phyloP scores from a whole-genome alignment of 2,797 vertebrate genomes.

The Parauchenoglanis punctatus region DNA sequence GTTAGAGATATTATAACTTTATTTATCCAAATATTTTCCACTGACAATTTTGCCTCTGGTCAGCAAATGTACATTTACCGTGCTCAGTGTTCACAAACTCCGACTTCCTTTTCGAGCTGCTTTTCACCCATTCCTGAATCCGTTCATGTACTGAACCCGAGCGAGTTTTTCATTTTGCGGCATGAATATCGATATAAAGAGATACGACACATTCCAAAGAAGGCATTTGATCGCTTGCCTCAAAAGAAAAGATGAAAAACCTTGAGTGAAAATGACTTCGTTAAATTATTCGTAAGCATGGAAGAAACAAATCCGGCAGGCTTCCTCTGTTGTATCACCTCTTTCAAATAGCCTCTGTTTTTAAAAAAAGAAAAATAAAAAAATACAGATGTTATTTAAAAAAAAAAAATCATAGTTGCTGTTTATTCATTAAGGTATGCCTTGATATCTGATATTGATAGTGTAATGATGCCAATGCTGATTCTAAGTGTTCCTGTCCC shows the following conservation, averaged over 20 bases:
- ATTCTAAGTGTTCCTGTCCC: neutral
- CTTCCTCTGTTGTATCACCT: neutral
- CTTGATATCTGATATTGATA: neutral
- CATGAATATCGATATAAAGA: constrained; percentile 46
- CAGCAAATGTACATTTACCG: neutral
- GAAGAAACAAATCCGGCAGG: neutral
- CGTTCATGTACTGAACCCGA: neutral
- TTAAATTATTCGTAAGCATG: neutral
- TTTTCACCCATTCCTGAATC: constrained; percentile 13
- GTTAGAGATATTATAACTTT: constrained; percentile 22
- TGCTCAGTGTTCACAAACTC: neutral
- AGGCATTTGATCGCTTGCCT: constrained; percentile 40
- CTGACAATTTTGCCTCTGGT: neutral
- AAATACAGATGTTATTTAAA: neutral
- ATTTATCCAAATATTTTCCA: constrained; percentile 39
- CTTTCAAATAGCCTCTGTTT: neutral
- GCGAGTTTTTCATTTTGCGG: neutral
- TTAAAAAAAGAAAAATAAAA: no score
- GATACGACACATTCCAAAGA: constrained; percentile 75
- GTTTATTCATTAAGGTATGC: neutral
- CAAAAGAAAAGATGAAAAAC: neutral
- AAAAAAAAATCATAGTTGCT: neutral
- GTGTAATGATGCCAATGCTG: neutral
- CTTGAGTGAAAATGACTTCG: neutral
- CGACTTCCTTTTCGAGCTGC: neutral